phyloP scores from a whole-genome alignment of 2,888 invertebrate species.

The Hipparchia semele region DNA sequence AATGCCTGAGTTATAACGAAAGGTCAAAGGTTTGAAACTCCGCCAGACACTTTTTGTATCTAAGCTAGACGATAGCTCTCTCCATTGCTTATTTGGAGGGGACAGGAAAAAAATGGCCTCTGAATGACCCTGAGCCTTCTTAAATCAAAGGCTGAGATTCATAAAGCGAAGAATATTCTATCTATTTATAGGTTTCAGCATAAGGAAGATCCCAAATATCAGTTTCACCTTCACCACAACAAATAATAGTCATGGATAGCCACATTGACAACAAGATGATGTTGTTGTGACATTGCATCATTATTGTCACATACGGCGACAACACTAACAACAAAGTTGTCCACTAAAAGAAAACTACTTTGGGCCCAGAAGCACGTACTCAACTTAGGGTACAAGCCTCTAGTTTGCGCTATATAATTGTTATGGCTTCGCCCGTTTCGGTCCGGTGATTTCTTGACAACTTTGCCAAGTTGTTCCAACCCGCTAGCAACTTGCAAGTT shows the following conservation, averaged over 20 bases:
- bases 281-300: too few species aligned
- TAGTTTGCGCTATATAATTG: constrained; percentile 5
- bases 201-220: too few species aligned
- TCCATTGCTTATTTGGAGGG: too few species aligned
- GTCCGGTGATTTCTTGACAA: constrained; percentile 14
- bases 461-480: not conserved
- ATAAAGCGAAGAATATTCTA: too few species aligned
- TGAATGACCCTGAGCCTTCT: too few species aligned
- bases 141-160: too few species aligned
- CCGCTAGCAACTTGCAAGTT: not conserved
- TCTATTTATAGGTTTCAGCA: too few species aligned
- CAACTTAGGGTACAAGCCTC: not conserved
- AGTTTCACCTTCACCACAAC: too few species aligned
- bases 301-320: not conserved
- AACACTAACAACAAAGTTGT: not conserved
- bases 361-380: not conserved
- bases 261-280: too few species aligned
- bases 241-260: too few species aligned
- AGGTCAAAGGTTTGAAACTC: not conserved
- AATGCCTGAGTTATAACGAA: not conserved
- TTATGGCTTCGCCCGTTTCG: not conserved
- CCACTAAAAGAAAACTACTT: not conserved
- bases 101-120: too few species aligned
- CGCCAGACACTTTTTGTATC: not conserved
- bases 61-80: not conserved